A percentile compares a stretch with the other conserved stretches of the same genome.
phyloP scores from a whole-genome alignment of 2,888 invertebrate species.

The Tricholauxania praeusta region DNA sequence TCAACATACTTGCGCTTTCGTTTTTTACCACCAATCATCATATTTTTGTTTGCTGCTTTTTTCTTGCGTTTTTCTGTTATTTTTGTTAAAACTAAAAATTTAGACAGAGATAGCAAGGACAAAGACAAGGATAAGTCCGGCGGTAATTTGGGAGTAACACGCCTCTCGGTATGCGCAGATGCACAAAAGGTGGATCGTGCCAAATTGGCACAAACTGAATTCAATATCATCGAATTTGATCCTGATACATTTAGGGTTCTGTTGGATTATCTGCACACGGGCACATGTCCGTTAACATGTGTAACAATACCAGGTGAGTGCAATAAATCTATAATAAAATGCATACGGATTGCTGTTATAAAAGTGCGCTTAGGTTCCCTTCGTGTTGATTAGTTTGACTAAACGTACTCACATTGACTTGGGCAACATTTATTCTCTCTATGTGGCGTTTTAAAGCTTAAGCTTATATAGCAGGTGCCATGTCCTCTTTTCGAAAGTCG shows the following conservation, averaged over 20 bases:
- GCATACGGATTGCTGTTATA: background rate
- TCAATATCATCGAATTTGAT: constrained; percentile 95
- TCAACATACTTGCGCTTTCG: background rate
- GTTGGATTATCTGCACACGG: constrained; percentile 92
- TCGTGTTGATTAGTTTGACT: too few species aligned
- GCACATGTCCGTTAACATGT: constrained; percentile 91
- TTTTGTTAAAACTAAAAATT: constrained; percentile 41
- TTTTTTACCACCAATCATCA: constrained; percentile 9
- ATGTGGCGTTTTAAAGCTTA: too few species aligned
- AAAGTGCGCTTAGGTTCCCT: too few species aligned
- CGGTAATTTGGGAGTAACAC: constrained; percentile 83
- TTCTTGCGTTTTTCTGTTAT: constrained; percentile 39
- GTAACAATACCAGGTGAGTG: constrained; percentile 85
- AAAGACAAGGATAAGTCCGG: constrained; percentile 84
- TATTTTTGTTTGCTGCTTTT: constrained; percentile 26
- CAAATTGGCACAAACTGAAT: constrained; percentile 94
- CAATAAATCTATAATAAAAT: background rate
- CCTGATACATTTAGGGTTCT: constrained; percentile 92
- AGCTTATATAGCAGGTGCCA: too few species aligned
- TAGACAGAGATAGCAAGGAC: constrained; percentile 85
- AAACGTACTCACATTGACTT: too few species aligned
- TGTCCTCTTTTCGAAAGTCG: too few species aligned
- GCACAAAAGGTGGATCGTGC: constrained; percentile 93
- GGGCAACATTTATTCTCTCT: too few species aligned
- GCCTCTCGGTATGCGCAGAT: constrained; percentile 92